Evolutionary conservation across 2,888 invertebrate species (phyloP).

Genomic region (Gibbula magus): DNA sequence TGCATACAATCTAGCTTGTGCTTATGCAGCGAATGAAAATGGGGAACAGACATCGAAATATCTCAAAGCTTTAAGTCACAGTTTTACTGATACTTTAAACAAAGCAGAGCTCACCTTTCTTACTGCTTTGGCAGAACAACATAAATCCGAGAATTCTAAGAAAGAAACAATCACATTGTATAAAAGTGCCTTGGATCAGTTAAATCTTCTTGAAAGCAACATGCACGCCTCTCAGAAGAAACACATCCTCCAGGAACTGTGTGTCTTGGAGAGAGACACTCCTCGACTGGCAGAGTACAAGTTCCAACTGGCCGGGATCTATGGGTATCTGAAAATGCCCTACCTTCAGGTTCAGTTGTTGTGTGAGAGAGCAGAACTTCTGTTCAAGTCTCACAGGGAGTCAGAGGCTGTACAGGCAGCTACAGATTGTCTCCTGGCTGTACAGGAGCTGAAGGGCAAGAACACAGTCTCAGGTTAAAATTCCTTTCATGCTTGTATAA

Average conservation of each 20-base stretch:
- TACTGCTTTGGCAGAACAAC: conserved; percentile 63
- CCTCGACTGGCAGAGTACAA: not conserved
- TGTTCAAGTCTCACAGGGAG: not conserved
- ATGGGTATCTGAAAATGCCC: not conserved
- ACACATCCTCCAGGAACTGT: conserved; percentile 9
- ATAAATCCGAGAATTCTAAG: conserved; percentile 40
- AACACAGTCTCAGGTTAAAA: no score
- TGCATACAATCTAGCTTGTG: conserved; percentile 69
- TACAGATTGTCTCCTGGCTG: not conserved
- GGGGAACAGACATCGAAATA: conserved; percentile 53
- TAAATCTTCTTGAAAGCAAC: conserved; percentile 37
- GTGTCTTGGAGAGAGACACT: not conserved
- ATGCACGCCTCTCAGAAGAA: not conserved
- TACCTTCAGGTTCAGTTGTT: not conserved
- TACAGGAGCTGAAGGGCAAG: not conserved
- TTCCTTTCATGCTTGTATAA: no score
- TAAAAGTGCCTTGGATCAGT: conserved; percentile 56
- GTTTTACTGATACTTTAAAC: conserved; percentile 42
- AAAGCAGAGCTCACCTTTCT: conserved; percentile 61
- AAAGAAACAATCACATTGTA: conserved; percentile 54
- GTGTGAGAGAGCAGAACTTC: not conserved
- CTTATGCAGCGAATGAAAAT: conserved; percentile 53
- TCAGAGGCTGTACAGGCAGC: not conserved
- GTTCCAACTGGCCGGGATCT: not conserved
- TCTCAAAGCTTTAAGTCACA: conserved; percentile 50